These are phyloP conservation scores for Nycticorax nycticorax DNA, from an alignment of 2,113 vertebrate genomes.

Conservation along the genomic window DNA sequence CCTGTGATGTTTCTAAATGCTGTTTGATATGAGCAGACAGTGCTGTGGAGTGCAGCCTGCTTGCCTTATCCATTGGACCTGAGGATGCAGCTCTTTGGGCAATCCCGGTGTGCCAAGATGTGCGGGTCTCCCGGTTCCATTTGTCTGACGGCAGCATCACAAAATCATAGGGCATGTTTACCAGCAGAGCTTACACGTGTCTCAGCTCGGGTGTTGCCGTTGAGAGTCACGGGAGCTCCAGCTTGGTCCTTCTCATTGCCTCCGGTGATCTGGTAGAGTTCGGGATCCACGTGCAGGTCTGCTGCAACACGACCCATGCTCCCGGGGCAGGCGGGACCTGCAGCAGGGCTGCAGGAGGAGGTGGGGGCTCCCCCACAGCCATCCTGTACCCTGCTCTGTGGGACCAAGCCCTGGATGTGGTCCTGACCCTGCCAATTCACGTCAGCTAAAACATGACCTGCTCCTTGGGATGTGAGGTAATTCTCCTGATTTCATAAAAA, in stretches of 20 bases:
- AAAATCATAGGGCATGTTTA: background rate
- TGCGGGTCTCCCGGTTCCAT: background rate
- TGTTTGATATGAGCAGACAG: background rate
- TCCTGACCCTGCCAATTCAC: background rate
- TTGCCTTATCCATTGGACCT: too few species aligned
- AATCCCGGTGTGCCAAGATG: background rate
- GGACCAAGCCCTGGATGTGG: background rate
- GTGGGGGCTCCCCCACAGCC: background rate
- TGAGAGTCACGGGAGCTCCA: background rate
- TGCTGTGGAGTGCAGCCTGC: background rate
- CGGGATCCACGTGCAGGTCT: background rate
- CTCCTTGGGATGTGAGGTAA: too few species aligned
- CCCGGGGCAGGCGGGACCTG: background rate
- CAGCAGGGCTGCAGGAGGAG: background rate
- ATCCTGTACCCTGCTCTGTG: background rate
- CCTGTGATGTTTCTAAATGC: background rate
- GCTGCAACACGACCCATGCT: background rate
- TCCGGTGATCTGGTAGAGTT: background rate
- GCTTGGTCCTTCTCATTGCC: background rate
- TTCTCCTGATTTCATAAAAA: background rate
- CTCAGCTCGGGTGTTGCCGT: background rate
- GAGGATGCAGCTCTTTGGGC: background rate
- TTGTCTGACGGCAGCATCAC: background rate
- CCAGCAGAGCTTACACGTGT: background rate
- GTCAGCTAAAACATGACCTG: background rate